A percentile compares a stretch with the other conserved stretches of the same genome.
These are phyloP conservation scores for Meloidogyne exigua DNA, from an alignment of 1,140 invertebrate species.

Conservation along the genomic window DNA sequence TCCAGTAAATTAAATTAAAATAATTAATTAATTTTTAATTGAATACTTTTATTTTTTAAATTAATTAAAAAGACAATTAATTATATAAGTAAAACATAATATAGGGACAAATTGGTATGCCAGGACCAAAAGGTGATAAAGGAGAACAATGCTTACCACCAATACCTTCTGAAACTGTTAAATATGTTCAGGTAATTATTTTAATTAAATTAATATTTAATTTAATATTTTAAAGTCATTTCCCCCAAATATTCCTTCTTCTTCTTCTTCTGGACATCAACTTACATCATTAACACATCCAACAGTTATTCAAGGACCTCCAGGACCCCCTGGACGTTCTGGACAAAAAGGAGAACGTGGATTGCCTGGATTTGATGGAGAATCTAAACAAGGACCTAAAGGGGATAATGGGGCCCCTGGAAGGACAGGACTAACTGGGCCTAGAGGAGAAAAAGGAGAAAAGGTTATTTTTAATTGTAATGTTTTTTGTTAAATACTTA, in stretches of 20 bases:
- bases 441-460: constrained; percentile 51
- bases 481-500: constrained; percentile 19
- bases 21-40: no score
- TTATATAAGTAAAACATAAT: no score
- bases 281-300: background rate
- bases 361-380: constrained; percentile 61
- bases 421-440: constrained; percentile 38
- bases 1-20: constrained; percentile 38
- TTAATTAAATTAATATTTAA: constrained; percentile 9
- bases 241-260: background rate
- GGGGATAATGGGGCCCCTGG: constrained; percentile 50
- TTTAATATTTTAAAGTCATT: background rate
- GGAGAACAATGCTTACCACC: constrained; percentile 12
- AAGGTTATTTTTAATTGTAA: constrained; percentile 32
- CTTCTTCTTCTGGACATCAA: background rate
- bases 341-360: constrained; percentile 37
- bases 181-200: constrained; percentile 13
- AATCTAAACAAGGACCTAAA: constrained; percentile 59
- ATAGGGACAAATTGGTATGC: constrained; percentile 44
- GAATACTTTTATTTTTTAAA: no score
- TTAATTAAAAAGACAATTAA: no score
- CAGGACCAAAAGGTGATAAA: constrained; percentile 49
- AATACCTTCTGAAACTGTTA: background rate
- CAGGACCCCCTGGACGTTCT: constrained; percentile 52
- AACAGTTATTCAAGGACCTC: constrained; percentile 50